Base-by-base conservation (phyloP, 2,888 invertebrate genomes). In the Bimastos eiseni region DNA sequence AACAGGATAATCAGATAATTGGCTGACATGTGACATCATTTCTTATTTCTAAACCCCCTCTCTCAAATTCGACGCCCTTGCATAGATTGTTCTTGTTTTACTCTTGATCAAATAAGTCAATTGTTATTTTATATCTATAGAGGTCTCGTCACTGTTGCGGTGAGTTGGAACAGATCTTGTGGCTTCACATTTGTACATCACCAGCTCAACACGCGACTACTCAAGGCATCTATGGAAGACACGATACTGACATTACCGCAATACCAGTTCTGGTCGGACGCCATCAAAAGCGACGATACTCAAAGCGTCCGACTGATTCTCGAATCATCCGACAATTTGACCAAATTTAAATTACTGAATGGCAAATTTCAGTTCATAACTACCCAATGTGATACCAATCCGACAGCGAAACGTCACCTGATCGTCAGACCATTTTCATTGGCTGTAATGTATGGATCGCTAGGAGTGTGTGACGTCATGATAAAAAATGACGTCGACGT, bases 371-470 rank as follows among this genome's bases (percentile, higher is more conserved):
- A 1, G 21, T 33, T 36, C 15, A 84, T 33, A 19, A 11, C 33
- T 33, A 15, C 84, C 33, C 30, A 6, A 33, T 30, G 83, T 83
- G n/a, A 33, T 6, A 36, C 4, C 15, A 3, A 17, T 36, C 33
- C 33, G 36, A 36, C 1, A 3, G 33, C 33, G 84, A 84, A 84
- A 84, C 84, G 84, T 33, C 13, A 15, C 17, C 21, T 17, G 33
- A 84, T 84, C 84, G 84, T 84, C 36, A 33, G 84, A 84, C 84
- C 84, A 21, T 84, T 86, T 19, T 36, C 86, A 36, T 21, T 89
- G 34, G 49, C 89, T 30, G 70, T 33, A 11, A 44, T 70, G 21
- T 37, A 37, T 24, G 89, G 89, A 33, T 44, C 89, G 6, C 37
- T 55, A 0, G 21, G 30, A 41, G 89, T 55, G 13, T 37, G 49